Base-by-base conservation (phyloP, 1,140 invertebrate genomes). In the Akabosia matsudoensis region DNA sequence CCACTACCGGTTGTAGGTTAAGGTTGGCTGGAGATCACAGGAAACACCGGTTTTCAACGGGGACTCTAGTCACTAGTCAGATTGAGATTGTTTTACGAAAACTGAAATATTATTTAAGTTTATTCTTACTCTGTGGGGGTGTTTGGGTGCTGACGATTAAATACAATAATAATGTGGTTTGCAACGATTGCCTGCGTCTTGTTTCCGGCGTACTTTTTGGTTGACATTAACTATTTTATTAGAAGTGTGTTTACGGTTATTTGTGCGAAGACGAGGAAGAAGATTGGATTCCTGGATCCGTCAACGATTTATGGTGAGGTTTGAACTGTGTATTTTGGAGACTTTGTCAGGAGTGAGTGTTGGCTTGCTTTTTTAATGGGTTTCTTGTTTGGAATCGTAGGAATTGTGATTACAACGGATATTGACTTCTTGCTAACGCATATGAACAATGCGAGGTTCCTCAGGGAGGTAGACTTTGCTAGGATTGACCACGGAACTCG, bases 401-500 rank as follows among this genome's bases (percentile, higher is more conserved):
- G 54, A 22, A 10, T 61, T 61, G 61, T 67, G 4, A 30, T 67
- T 14, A 7, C 61, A 2, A 30, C 24, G 22, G 61, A 67, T 30
- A 31, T 67, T 13, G 61, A 67, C 30, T 67, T 67, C 61, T 31
- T 67, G 10, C 28, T 67, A 10, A 67, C 61, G 10, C 61, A 67
- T 31, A 67, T 67, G 61, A 67, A 67, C 30, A 67, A 67, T 67
- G 61, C 61, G n/a, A 28, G 30, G n/a, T 67, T 30, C 30, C 61
- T 67, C 7, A 28, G 61, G n/a, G 61, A 67, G 61, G 1, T 67
- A 30, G 61, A 67, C 31, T 67, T 67, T 67, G 61, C 61, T 1
- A 7, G 61, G 13, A 2, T 67, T 2, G 61, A 67, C 61, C 61
- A 67, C 28, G 61, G 61, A 10, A 67, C 61, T 7, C 7, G 61